A percentile compares a stretch with the other conserved stretches of the same genome.
Evolutionary conservation across 2,113 vertebrate species (phyloP).

Genomic region (Azemiops feae): DNA sequence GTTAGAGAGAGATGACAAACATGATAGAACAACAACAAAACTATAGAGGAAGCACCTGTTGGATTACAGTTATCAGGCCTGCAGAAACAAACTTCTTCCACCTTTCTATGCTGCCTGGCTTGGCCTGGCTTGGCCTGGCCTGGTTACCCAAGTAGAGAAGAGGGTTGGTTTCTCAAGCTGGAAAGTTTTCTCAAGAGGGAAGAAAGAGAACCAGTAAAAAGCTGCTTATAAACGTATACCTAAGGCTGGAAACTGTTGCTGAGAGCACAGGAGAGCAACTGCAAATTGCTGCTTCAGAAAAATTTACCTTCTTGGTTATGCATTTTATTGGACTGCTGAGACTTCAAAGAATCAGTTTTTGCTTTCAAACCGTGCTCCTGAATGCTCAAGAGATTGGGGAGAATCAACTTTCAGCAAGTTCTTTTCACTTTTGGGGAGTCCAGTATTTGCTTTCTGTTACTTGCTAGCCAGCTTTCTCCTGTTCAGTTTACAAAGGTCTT

Average conservation of each 20-base stretch:
- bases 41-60: background rate
- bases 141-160: background rate
- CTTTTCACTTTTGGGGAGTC: background rate
- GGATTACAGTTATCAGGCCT: background rate
- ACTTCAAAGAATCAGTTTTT: background rate
- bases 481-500: background rate
- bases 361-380: background rate
- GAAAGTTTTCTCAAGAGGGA: background rate
- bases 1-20: background rate
- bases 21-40: background rate
- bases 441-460: background rate
- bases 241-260: background rate
- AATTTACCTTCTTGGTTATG: background rate
- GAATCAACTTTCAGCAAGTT: background rate
- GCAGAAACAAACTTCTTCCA: background rate
- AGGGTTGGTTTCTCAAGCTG: background rate
- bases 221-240: background rate
- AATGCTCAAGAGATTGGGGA: background rate
- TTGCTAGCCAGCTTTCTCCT: background rate
- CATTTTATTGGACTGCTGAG: background rate
- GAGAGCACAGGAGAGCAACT: background rate
- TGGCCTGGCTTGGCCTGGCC: background rate
- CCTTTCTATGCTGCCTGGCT: background rate
- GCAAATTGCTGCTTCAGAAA: background rate
- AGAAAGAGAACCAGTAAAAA: background rate